These are phyloP conservation scores for Rana temporaria DNA, from an alignment of 2,113 vertebrate genomes.

Conservation along the genomic window DNA sequence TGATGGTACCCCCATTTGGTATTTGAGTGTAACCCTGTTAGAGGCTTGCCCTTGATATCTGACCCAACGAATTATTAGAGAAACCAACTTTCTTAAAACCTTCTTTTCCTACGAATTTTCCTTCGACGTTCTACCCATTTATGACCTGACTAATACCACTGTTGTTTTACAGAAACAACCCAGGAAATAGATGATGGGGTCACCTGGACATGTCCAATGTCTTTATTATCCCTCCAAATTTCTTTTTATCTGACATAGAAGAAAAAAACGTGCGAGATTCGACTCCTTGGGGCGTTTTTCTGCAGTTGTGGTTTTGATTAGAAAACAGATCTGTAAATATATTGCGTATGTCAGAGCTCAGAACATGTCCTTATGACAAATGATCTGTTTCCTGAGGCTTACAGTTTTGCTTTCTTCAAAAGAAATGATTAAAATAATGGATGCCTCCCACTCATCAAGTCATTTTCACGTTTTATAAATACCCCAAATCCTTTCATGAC, in stretches of 20 bases:
- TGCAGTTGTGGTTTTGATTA: background rate
- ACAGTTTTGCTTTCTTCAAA: background rate
- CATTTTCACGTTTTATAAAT: background rate
- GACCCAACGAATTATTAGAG: too few species aligned
- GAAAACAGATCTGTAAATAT: conserved; percentile 1
- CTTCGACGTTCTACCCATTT: too few species aligned
- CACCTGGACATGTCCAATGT: background rate
- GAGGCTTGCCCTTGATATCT: too few species aligned
- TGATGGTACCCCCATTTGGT: too few species aligned
- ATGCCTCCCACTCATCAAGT: background rate
- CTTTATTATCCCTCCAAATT: background rate
- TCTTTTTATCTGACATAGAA: background rate
- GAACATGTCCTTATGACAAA: conserved; percentile 1
- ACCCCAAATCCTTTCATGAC: background rate
- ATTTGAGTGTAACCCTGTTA: too few species aligned
- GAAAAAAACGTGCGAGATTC: background rate
- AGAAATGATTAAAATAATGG: background rate
- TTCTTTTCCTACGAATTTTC: too few species aligned
- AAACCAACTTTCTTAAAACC: too few species aligned
- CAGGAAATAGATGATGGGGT: background rate
- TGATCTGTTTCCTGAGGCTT: background rate
- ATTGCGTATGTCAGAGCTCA: conserved; percentile 3
- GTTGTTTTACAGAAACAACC: background rate
- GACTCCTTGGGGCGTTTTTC: background rate
- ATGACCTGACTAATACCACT: background rate